These are phyloP conservation scores for Halcyon leucocephala DNA, from an alignment of 2,797 vertebrate species.

Conservation along the genomic window DNA sequence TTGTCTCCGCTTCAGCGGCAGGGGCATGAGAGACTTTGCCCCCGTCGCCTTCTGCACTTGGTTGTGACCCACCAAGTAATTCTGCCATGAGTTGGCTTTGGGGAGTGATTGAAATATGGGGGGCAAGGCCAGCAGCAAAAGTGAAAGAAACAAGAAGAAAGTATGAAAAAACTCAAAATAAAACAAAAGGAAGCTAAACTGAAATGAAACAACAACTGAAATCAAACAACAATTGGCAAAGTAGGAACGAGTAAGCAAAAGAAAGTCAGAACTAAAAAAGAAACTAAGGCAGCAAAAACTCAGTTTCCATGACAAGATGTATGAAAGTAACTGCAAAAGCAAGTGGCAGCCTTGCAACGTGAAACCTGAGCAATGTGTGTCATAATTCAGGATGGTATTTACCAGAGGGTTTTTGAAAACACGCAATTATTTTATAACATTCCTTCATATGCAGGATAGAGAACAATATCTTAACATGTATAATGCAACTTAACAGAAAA, in stretches of 20 bases:
- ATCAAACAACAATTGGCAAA: conserved; percentile 79
- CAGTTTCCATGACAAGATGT: conserved; percentile 80
- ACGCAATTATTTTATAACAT: conserved; percentile 79
- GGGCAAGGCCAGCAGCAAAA: conserved; percentile 77
- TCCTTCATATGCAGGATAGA: conserved; percentile 73
- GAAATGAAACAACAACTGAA: conserved; percentile 74
- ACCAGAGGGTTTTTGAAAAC: conserved; percentile 78
- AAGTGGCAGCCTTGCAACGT: conserved; percentile 79
- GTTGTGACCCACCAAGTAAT: conserved; percentile 86
- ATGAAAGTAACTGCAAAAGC: conserved; percentile 79
- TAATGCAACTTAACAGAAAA: conserved; percentile 69
- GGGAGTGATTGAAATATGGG: conserved; percentile 76
- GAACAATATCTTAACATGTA: conserved; percentile 65
- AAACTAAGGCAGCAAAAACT: conserved; percentile 78
- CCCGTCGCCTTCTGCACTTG: conserved; percentile 83
- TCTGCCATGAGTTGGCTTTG: conserved; percentile 86
- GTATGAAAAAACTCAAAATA: conserved; percentile 81
- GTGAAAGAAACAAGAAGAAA: conserved; percentile 82
- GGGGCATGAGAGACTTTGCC: conserved; percentile 80
- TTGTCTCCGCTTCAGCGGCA: conserved; percentile 82
- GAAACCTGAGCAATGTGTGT: conserved; percentile 81
- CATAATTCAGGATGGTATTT: conserved; percentile 80
- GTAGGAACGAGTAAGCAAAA: conserved; percentile 69
- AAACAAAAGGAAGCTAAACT: conserved; percentile 73
- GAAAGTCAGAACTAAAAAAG: conserved; percentile 80